Evolutionary conservation across 2,888 invertebrate genomes (phyloP), one percentile per base, ranked within the genome.

Genomic region (Andricus quercusramuli): DNA sequence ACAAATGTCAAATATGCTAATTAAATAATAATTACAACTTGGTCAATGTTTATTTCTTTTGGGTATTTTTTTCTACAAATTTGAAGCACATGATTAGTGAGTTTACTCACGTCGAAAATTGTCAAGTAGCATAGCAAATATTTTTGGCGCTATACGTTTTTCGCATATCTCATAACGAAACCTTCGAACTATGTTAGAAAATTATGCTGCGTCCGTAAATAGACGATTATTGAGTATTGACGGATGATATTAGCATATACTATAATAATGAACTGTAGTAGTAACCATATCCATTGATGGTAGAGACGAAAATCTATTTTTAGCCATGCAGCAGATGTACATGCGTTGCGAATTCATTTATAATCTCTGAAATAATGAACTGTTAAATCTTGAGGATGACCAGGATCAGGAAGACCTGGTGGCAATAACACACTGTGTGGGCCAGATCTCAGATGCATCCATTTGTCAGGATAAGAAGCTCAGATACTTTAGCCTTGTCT

Each of bases 101-200:
- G 62, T 62, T 25, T 25, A 62, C 62, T 62, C 62, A 62, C 22
- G 25, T 29, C 25, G 25, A 25, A 13, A 25, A 62, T 62, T 17
- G 22, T 62, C 25, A 62, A 62, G 62, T 62, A 25, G 6, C 13
- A 22, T 25, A 77, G 89, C 87, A 90, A 90, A 91, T 91, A 89
- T 90, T 90, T 90, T 90, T 89, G 91, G 90, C 90, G 90, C 89
- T 90, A 86, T 86, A 85, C 87, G 64, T 90, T 90, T 89, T 87
- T 85, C 85, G 83, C 88, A 83, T 85, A 84, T 86, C 86, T 86
- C 84, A 84, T 84, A 82, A 83, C 84, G 85, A 86, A 84, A 85
- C 84, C 83, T 86, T 77, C 64, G 82, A 82, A 62, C 6, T 62
- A 62, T 25, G 25, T 25, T 25, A 22, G n/a, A 68, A 41, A 41